Conservation (phyloP, 2,797 vertebrate species). For the Falco rusticolus region DNA sequence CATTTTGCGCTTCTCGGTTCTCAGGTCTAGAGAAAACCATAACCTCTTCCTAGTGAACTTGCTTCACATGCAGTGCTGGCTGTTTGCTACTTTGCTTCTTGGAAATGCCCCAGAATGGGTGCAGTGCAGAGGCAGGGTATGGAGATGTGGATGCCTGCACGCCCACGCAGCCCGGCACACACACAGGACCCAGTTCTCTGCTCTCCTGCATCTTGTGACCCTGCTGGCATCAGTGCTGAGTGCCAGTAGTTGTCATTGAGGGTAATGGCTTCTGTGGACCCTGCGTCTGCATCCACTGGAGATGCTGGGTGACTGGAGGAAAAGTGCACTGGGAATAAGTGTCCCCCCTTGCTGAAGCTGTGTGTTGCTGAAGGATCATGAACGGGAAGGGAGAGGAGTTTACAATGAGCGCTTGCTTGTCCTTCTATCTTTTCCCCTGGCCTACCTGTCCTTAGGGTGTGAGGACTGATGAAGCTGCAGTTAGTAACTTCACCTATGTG, state of each 20-base stretch:
- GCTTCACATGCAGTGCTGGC: neutral
- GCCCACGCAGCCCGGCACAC: neutral
- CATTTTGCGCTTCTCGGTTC: neutral
- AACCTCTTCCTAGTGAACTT: neutral
- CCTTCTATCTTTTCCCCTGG: neutral
- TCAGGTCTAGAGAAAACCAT: neutral
- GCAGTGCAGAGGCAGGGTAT: neutral
- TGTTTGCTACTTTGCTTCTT: neutral
- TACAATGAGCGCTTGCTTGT: neutral
- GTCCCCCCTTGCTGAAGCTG: neutral
- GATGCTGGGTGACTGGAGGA: neutral
- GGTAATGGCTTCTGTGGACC: neutral
- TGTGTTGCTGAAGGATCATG: neutral
- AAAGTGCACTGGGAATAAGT: neutral
- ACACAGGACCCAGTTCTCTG: neutral
- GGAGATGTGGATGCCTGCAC: neutral
- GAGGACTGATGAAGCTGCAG: neutral
- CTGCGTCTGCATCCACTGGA: neutral
- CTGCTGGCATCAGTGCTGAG: neutral
- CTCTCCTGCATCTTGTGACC: neutral
- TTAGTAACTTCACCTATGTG: rapidly evolving
- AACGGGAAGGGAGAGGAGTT: neutral
- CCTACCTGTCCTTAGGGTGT: neutral
- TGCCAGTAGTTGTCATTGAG: neutral
- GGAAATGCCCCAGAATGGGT: neutral